Percentiles rank a stretch among this genome's conserved stretches.
Conservation (phyloP, 2,113 vertebrate genomes). For the Nyctereutes procyonoides region DNA sequence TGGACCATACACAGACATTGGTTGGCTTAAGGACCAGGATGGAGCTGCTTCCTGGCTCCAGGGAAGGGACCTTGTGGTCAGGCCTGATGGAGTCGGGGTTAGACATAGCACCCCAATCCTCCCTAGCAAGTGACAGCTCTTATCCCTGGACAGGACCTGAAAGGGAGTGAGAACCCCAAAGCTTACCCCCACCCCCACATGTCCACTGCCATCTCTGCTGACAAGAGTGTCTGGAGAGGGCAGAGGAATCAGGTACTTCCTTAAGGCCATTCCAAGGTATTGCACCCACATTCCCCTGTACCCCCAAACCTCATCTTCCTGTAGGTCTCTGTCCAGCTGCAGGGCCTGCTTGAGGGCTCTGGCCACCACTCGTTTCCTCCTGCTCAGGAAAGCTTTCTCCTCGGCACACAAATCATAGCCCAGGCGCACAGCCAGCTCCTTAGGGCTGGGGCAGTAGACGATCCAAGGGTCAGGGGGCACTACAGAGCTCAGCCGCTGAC, state of each 20-base stretch:
- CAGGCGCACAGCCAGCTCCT: constrained; percentile 85
- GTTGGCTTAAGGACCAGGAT: neutral
- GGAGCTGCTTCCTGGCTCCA: neutral
- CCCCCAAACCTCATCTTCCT: constrained; percentile 85
- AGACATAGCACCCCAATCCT: neutral
- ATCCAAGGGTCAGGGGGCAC: neutral
- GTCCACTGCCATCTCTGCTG: neutral
- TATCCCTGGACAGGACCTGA: neutral
- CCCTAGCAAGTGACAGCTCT: neutral
- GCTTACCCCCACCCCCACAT: neutral
- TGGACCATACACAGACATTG: constrained; percentile 74
- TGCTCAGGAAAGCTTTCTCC: constrained; percentile 88
- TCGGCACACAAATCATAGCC: constrained; percentile 86
- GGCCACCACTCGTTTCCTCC: constrained; percentile 87
- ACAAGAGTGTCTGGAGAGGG: neutral
- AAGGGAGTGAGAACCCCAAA: neutral
- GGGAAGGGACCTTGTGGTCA: neutral
- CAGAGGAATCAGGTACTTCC: neutral
- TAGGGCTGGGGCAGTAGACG: constrained; percentile 55
- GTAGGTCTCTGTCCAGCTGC: constrained; percentile 81
- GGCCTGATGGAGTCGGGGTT: neutral
- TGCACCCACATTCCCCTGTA: neutral
- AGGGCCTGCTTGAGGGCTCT: constrained; percentile 86
- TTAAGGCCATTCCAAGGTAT: neutral
- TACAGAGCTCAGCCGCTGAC: neutral